A percentile compares a stretch with the other conserved stretches of the same genome.
These are phyloP conservation scores for Spisula solida DNA, from an alignment of 2,888 invertebrate genomes.

Conservation along the genomic window DNA sequence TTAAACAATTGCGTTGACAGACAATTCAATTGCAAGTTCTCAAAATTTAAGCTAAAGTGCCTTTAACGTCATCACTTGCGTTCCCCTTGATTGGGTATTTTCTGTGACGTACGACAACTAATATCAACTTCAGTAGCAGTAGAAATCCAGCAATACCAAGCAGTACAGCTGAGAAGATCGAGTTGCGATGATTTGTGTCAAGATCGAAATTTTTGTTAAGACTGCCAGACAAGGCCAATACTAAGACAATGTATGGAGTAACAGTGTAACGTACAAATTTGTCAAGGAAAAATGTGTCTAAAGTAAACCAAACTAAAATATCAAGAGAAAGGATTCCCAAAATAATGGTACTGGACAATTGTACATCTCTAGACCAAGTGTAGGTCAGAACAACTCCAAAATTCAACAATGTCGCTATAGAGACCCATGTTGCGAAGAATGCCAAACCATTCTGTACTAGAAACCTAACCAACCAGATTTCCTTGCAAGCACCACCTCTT, in stretches of 20 bases:
- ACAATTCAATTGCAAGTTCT: no score
- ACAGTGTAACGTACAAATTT: slow-evolving; percentile 79
- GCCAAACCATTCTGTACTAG: slow-evolving; percentile 83
- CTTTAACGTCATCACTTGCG: slow-evolving; percentile 38
- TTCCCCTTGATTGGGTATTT: slow-evolving; percentile 57
- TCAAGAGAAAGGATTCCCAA: slow-evolving; percentile 76
- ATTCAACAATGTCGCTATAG: slow-evolving; percentile 82
- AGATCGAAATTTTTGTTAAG: slow-evolving; percentile 67
- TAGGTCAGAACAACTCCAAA: slow-evolving; percentile 79
- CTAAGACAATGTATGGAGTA: slow-evolving; percentile 80
- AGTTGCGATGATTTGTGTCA: slow-evolving; percentile 48
- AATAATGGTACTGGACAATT: slow-evolving; percentile 72
- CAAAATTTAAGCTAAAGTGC: slow-evolving; percentile 36
- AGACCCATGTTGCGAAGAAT: slow-evolving; percentile 82
- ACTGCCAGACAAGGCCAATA: slow-evolving; percentile 76
- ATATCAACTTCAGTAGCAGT: slow-evolving; percentile 54
- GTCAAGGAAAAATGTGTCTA: slow-evolving; percentile 81
- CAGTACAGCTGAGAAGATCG: slow-evolving; percentile 43
- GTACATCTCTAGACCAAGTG: slow-evolving; percentile 51
- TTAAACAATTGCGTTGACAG: no score
- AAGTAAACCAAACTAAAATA: slow-evolving; percentile 78
- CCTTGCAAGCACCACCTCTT: slow-evolving; percentile 65
- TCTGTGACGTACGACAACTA: slow-evolving; percentile 61
- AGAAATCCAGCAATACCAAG: slow-evolving; percentile 39
- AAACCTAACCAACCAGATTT: slow-evolving; percentile 80